Percentiles rank a stretch among this genome's conserved stretches.
Conservation (phyloP, 2,113 vertebrate genomes). For the Theristicus caerulescens region DNA sequence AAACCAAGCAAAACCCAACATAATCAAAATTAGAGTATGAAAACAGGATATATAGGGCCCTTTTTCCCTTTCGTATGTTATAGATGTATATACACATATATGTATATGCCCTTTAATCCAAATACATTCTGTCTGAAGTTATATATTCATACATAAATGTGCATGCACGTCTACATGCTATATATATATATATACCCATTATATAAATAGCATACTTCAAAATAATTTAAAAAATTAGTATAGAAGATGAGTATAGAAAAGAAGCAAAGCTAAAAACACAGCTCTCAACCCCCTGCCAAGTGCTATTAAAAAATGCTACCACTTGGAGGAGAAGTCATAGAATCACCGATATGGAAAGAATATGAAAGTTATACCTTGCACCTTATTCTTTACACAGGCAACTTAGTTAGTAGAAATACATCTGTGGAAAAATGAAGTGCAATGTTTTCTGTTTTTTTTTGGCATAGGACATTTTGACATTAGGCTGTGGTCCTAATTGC, state of each 20-base stretch:
- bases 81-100: not conserved
- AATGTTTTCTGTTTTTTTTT: not conserved
- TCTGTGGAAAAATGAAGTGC: not conserved
- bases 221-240: not conserved
- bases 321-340: not conserved
- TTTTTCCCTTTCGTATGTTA: not conserved
- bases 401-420: not conserved
- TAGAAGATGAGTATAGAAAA: not conserved
- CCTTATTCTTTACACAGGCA: not conserved
- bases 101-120: not conserved
- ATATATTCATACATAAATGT: not conserved
- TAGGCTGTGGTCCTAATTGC: not conserved
- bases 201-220: not conserved
- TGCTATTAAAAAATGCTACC: not conserved
- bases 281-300: not conserved
- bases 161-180: not conserved
- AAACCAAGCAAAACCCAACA: not conserved
- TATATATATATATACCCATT: not conserved
- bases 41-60: not conserved
- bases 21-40: not conserved
- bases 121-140: not conserved
- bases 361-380: not conserved
- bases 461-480: not conserved
- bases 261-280: not conserved
- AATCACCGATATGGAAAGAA: not conserved